A percentile compares a stretch with the other conserved stretches of the same genome.
These are phyloP conservation scores for Nebria ingens DNA, from an alignment of 1,140 invertebrate genomes.

Conservation along the genomic window DNA sequence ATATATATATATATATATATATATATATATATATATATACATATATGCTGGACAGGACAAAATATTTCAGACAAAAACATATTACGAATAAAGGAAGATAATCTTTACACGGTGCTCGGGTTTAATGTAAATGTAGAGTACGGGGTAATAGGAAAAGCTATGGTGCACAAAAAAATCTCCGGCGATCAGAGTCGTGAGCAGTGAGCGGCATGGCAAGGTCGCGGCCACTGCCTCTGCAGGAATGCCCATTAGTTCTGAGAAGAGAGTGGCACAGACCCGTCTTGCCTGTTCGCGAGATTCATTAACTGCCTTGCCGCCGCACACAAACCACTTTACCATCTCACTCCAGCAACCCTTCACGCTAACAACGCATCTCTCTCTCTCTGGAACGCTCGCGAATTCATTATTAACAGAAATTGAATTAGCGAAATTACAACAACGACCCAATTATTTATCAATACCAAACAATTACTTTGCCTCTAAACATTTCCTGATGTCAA, in stretches of 20 bases:
- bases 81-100: too few species aligned
- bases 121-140: too few species aligned
- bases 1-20: too few species aligned
- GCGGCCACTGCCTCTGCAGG: conserved; percentile 20
- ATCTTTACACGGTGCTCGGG: too few species aligned
- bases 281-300: conserved; percentile 21
- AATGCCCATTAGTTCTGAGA: conserved; percentile 24
- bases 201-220: conserved; percentile 17
- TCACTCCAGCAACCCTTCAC: background rate
- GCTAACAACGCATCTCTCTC: background rate
- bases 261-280: conserved; percentile 19
- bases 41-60: too few species aligned
- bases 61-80: too few species aligned
- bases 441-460: too few species aligned
- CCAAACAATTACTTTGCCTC: too few species aligned
- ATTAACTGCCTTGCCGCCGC: conserved; percentile 15
- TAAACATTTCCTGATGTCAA: too few species aligned
- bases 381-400: conserved; percentile 11
- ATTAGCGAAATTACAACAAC: conserved; percentile 22
- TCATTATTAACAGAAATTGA: conserved; percentile 20
- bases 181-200: background rate
- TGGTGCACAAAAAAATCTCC: too few species aligned
- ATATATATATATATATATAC: too few species aligned
- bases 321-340: background rate
- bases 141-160: too few species aligned